phyloP scores from a whole-genome alignment of 2,888 invertebrate genomes.

The Antitype chi region DNA sequence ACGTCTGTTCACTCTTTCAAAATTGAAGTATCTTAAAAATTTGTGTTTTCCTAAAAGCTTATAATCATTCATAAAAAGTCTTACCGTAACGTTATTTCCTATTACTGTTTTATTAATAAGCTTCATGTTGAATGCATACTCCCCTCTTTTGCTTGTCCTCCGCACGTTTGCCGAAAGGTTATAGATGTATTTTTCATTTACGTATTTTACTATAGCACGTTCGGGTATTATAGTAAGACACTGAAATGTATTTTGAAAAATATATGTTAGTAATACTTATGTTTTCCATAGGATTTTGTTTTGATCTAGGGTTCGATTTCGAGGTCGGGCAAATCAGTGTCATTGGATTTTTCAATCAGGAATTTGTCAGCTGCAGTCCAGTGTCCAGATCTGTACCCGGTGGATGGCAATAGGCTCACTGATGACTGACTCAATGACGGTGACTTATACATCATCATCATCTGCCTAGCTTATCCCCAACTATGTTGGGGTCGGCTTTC shows the following conservation, averaged over 20 bases:
- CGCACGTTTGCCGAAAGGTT: conserved; percentile 34
- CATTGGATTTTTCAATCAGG: not conserved
- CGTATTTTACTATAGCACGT: conserved; percentile 27
- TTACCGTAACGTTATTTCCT: conserved; percentile 52
- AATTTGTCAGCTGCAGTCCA: not conserved
- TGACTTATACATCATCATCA: too few species aligned
- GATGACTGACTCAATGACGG: too few species aligned
- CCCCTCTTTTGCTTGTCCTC: conserved; percentile 39
- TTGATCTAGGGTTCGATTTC: not conserved
- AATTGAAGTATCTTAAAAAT: not conserved
- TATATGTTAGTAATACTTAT: not conserved
- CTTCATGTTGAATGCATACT: conserved; percentile 42
- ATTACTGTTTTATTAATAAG: conserved; percentile 16
- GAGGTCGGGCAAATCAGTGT: too few species aligned
- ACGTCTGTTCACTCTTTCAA: not conserved
- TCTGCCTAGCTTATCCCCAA: too few species aligned
- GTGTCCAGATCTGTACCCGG: not conserved
- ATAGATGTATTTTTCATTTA: conserved; percentile 34
- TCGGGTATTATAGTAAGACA: conserved; percentile 45
- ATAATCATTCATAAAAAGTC: not conserved
- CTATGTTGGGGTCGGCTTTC: too few species aligned
- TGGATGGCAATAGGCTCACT: not conserved
- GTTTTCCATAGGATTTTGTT: not conserved
- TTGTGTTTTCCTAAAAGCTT: not conserved
- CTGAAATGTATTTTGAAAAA: conserved; percentile 28